Base-by-base conservation (phyloP, 2,113 vertebrate species). In the Sinocyclocheilus rhinocerous region DNA sequence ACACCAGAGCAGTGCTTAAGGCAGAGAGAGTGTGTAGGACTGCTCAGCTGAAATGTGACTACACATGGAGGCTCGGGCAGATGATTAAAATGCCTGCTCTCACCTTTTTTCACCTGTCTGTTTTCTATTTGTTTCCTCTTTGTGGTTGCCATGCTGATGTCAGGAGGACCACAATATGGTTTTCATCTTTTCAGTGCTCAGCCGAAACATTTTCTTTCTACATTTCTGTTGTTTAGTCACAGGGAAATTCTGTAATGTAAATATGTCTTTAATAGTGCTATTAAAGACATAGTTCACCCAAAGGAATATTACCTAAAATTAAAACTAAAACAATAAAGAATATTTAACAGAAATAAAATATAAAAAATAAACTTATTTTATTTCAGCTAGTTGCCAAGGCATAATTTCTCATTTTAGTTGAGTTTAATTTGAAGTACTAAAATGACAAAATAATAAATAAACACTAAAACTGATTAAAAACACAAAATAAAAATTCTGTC, bases 11-110 rank as follows among this genome's bases (percentile, higher is more conserved):
- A 33, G 29, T 33, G 33, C 59, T 81, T 63, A 73, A 45, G 33
- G 61, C 67, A 52, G 45, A 73, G 26, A 61, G 33, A 55, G 48
- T 52, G 29, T 22, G 61, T 73, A 26, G 16, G 42, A 86, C 61
- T 75, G 57, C 57, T 61, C 57, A 61, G 57, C 63, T 57, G 81
- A 86, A 79, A 85, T 67, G 65, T 84, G 81, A 75, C 84, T 55
- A 2, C 77, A 70, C 70, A 52, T 69, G 29, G 76, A 45, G 24
- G 55, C 29, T 48, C 45, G 33, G 80, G 5, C 63, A 20, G 24
- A 82, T 82, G 78, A 67, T 26, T 15, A 50, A 81, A 82, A 52
- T 33, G 22, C 5, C 42, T 50, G 4, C 42, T 69, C 24, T 20
- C 12, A 67, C 42, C 8, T 69, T 22, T 69, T 67, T 45, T 67